phyloP scores from a whole-genome alignment of 2,113 vertebrate species.

The Montifringilla adamsi region DNA sequence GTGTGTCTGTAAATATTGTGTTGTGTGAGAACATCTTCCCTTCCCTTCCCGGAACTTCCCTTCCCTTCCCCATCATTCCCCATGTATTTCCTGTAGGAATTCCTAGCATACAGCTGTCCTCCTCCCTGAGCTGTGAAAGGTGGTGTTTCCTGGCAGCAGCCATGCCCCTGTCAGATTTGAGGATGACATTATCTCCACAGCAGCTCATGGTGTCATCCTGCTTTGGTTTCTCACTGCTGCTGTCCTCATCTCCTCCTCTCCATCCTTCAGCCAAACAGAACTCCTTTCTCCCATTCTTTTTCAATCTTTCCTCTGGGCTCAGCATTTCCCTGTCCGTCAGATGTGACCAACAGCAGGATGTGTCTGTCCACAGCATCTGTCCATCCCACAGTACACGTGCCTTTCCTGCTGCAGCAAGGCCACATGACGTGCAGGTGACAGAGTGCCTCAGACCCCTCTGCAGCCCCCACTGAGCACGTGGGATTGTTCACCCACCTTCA shows the following conservation, averaged over 20 bases:
- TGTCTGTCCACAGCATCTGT: neutral
- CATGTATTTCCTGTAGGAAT: neutral
- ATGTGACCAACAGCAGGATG: neutral
- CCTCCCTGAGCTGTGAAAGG: neutral
- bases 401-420: neutral
- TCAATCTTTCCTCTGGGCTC: neutral
- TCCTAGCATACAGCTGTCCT: neutral
- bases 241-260: neutral
- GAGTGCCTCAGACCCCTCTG: accelerated
- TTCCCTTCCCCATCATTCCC: neutral
- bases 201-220: neutral
- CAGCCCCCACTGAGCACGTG: accelerated
- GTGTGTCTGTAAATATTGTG: neutral
- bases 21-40: neutral
- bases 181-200: neutral
- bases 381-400: neutral
- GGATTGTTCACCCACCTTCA: neutral
- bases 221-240: neutral
- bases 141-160: neutral
- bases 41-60: neutral
- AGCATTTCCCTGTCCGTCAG: neutral
- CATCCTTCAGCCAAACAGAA: neutral
- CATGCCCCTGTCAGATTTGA: neutral
- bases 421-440: accelerated
- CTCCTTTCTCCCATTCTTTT: neutral